Evolutionary conservation across 2,888 invertebrate genomes (phyloP), one percentile per base, ranked within the genome.

Genomic region (Drosophila peninsularis): DNA sequence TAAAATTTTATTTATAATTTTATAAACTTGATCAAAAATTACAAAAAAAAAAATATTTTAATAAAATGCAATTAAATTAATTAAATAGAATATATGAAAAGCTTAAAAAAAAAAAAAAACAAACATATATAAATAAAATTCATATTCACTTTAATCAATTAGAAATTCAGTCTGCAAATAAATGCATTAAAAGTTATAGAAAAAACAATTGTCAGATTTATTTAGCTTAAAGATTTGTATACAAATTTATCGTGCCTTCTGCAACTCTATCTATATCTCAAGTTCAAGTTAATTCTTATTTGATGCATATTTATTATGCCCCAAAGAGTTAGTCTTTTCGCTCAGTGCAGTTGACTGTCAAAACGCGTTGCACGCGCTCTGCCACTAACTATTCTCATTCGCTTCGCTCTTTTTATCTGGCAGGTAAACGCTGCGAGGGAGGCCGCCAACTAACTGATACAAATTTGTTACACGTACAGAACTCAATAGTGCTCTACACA

Each of bases 401-500:
- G n/a, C 44, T 41, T 3, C 34, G 42, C 32, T 44, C 41, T 54
- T 17, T 34, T 62, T 67, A 36, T 52, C 39, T 42, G 50, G 41
- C 37, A 65, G 52, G 69, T 78, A 76, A 74, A 74, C 63, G 74
- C 78, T 78, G 68, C 74, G 53, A 61, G 69, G 58, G 53, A 61
- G 64, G 47, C 69, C 47, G 47, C 44, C 62, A 74, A 78, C 78
- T 77, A 83, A 86, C 89, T 85, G 87, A 88, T 88, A 83, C 82
- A 88, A 88, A 83, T 88, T 88, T 88, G 88, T 66, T 71, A 73
- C 86, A 88, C 87, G 88, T 83, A 80, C 78, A 57, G 54, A 52
- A 71, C 71, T 64, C 71, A 53, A 61, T 56, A 37, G 58, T 50
- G 57, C 39, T 57, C 47, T 55, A 39, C 30, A 37, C 47, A 47